Evolutionary conservation across 2,797 vertebrate species (phyloP).

Genomic region (Mormyrus hasselquistii): DNA sequence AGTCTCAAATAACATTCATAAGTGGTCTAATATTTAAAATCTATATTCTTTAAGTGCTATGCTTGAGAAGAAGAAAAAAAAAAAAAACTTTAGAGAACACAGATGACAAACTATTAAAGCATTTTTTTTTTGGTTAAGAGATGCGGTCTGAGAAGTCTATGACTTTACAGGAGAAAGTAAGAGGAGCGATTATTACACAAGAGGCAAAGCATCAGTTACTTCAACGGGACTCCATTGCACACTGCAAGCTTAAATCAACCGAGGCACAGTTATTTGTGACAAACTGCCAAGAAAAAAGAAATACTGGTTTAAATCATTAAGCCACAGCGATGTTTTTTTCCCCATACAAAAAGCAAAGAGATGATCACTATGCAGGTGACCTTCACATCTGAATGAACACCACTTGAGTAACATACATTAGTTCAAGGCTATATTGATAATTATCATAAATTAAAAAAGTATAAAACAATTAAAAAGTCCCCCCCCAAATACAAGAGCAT

Average conservation of each 20-base stretch:
- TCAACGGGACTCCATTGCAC: neutral
- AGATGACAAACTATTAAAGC: neutral
- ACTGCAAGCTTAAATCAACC: slow-evolving; percentile 8
- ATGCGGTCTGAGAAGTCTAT: neutral
- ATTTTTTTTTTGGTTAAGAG: neutral
- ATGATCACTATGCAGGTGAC: neutral
- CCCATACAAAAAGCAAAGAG: neutral
- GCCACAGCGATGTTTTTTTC: neutral
- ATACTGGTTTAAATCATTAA: slow-evolving; percentile 1
- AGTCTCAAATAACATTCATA: slow-evolving; percentile 16
- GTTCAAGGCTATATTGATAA: slow-evolving; percentile 35
- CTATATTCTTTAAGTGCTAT: slow-evolving; percentile 17
- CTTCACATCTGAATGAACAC: slow-evolving; percentile 37
- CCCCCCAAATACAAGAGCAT: slow-evolving; percentile 32
- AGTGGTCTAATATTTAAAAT: slow-evolving; percentile 14
- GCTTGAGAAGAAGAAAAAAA: neutral
- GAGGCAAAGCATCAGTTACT: neutral
- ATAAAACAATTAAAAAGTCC: slow-evolving; percentile 57
- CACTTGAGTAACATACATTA: slow-evolving; percentile 43
- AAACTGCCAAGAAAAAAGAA: neutral
- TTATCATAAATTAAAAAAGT: slow-evolving; percentile 62
- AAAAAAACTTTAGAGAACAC: neutral
- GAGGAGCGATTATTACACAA: neutral
- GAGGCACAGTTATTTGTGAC: slow-evolving; percentile 9
- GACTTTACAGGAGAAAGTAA: slow-evolving; percentile 2